Evolutionary conservation across 1,140 invertebrate species (phyloP), one percentile per base, ranked within the genome.

Genomic region (Periplaneta americana): DNA sequence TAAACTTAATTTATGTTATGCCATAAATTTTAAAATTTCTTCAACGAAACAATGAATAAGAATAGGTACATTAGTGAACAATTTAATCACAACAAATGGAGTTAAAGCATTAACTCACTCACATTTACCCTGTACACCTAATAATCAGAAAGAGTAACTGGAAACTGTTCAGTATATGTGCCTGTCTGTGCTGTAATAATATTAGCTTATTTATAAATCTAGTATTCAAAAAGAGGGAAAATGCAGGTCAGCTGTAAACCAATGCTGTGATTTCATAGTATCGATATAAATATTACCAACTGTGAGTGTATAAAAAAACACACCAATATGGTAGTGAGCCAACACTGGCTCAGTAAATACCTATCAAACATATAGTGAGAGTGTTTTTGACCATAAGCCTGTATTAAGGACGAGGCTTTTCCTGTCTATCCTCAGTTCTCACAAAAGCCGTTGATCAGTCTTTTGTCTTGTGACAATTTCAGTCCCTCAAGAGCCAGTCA

Each of bases 381-480:
- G 48, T 66, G 48, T n/a, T 66, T 66, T 66, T 66, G 1, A 66
- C 48, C 48, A 66, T 66, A 66, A 28, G 48, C 48, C 48, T 66
- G 6, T 28, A 66, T 0, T 66, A 66, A 66, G 48, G 48, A 28
- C 28, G 48, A 66, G 48, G n/a, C 48, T 66, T 66, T 48, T 66
- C 22, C 22, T 66, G 28, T 66, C 22, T 66, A 9, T 22, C 28
- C 28, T 66, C 22, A 66, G 10, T 66, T n/a, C 48, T 28, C 15
- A 66, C 48, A 66, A 66, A 66, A 66, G 48, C 48, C 48, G 8
- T 28, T 28, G 4, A 66, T 66, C 48, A 76, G 80, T 83, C 79
- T 85, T 75, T 82, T 35, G 79, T 74, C 48, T 2, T 83, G 75
- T 81, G 80, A 34, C 18, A 34, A 18, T 81, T 33, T 81, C 74